phyloP scores from a whole-genome alignment of 2,888 invertebrate genomes.

The Tinea pellionella region DNA sequence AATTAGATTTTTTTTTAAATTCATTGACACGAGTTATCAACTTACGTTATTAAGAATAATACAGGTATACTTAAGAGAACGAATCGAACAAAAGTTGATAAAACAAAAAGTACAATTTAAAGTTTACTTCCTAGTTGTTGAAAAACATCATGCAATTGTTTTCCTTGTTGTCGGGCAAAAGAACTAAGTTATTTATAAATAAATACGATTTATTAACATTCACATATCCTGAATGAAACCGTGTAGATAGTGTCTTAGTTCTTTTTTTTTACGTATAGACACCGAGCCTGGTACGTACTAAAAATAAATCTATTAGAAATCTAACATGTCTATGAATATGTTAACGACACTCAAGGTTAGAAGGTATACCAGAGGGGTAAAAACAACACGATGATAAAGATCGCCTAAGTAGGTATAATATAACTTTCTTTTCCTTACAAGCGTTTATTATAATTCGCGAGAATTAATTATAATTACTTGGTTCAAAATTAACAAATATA shows the following conservation, averaged over 20 bases:
- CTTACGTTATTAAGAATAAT: too few species aligned
- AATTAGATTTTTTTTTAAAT: too few species aligned
- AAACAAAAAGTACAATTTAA: too few species aligned
- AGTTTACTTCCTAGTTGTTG: background rate
- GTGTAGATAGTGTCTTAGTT: too few species aligned
- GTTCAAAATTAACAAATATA: too few species aligned
- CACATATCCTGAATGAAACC: too few species aligned
- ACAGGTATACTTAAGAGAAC: too few species aligned
- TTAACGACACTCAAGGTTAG: background rate
- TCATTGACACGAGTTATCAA: too few species aligned
- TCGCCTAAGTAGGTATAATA: background rate
- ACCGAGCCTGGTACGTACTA: background rate
- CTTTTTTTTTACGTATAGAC: background rate
- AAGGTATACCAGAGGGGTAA: background rate
- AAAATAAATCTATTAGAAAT: background rate
- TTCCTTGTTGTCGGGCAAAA: background rate
- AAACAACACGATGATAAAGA: background rate
- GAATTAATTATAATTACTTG: too few species aligned
- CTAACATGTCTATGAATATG: background rate
- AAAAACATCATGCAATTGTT: background rate
- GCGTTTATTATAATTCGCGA: background rate
- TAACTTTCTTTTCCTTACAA: background rate
- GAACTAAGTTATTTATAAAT: too few species aligned
- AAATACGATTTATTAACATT: too few species aligned
- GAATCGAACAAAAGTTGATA: too few species aligned